phyloP scores from a whole-genome alignment of 2,797 vertebrate genomes.

The Sorex maritimensis region DNA sequence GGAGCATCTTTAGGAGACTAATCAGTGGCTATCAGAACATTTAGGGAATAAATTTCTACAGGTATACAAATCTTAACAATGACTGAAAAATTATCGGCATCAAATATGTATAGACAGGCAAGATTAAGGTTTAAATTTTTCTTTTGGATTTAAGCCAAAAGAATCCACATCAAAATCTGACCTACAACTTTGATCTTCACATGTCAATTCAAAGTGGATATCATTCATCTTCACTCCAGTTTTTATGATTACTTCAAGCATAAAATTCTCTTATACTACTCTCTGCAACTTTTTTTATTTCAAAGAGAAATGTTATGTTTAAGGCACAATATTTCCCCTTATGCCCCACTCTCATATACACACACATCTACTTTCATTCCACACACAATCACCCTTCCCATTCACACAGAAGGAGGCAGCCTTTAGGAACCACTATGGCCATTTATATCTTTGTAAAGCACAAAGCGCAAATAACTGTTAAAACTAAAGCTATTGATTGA shows the following conservation, averaged over 20 bases:
- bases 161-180: constrained; percentile 47
- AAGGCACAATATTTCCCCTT: constrained; percentile 6
- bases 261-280: not conserved
- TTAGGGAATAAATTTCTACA: constrained; percentile 39
- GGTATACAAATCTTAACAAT: constrained; percentile 41
- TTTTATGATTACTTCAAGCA: constrained; percentile 58
- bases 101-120: constrained; percentile 4
- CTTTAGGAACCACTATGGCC: not conserved
- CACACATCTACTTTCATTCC: not conserved
- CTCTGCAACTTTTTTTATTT: constrained; percentile 39
- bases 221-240: constrained; percentile 11
- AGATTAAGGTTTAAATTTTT: constrained; percentile 39
- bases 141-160: constrained; percentile 50
- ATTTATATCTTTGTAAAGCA: not conserved
- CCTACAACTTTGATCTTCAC: not conserved
- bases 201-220: constrained; percentile 30
- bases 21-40: constrained; percentile 47
- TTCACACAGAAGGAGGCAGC: not conserved
- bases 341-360: not conserved
- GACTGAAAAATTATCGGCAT: constrained; percentile 22
- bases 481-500: constrained; percentile 21
- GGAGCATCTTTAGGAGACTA: constrained; percentile 4
- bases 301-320: not conserved
- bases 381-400: not conserved
- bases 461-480: not conserved